These are phyloP conservation scores for Drosophila engyochracea DNA, from an alignment of 2,888 invertebrate genomes.

Conservation along the genomic window DNA sequence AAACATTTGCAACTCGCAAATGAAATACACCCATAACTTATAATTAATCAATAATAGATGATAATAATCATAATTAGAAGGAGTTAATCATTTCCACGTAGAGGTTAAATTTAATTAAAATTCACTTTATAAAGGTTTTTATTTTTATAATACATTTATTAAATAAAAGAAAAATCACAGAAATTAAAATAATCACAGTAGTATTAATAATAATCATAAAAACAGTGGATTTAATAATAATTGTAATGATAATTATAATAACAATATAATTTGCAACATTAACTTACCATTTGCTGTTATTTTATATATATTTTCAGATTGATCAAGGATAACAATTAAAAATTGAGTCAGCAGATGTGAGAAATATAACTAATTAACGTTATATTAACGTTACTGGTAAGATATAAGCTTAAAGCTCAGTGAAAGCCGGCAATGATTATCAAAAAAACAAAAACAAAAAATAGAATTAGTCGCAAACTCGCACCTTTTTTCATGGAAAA, in stretches of 20 bases:
- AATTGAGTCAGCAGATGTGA: neutral
- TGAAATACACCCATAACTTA: slow-evolving; percentile 2
- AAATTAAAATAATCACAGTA: neutral
- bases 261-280: neutral
- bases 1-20: neutral
- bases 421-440: slow-evolving; percentile 46
- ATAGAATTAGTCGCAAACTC: slow-evolving; percentile 28
- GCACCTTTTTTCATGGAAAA: slow-evolving; percentile 22
- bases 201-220: neutral
- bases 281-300: neutral
- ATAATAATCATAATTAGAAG: slow-evolving; percentile 1
- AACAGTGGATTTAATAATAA: neutral
- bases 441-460: neutral
- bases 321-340: neutral
- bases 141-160: neutral
- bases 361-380: neutral
- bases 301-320: neutral
- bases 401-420: slow-evolving; percentile 28
- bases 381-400: neutral
- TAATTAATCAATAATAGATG: neutral
- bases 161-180: neutral
- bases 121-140: neutral
- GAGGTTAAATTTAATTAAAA: neutral
- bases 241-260: neutral
- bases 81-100: neutral